A percentile compares a stretch with the other conserved stretches of the same genome.
Evolutionary conservation across 2,797 vertebrate species (phyloP).

Genomic region (Aphelocoma californica): DNA sequence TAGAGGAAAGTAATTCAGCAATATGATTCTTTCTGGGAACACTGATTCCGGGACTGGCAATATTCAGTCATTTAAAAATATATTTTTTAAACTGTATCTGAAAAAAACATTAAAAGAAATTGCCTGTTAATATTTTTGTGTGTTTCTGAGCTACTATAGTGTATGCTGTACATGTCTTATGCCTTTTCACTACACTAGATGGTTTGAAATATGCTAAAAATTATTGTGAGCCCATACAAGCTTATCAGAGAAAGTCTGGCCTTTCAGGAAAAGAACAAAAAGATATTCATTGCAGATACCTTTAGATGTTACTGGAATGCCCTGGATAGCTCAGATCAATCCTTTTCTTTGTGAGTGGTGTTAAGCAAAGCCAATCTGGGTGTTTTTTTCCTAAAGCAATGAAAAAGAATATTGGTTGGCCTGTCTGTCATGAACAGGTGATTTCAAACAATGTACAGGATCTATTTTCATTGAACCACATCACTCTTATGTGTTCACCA

Average conservation of each 20-base stretch:
- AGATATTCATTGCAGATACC: neutral
- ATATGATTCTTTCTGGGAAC: neutral
- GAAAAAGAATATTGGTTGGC: neutral
- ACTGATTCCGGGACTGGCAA: neutral
- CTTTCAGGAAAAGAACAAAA: neutral
- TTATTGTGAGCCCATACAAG: neutral
- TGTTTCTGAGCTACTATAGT: neutral
- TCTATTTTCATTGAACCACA: neutral
- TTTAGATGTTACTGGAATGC: neutral
- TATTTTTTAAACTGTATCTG: neutral
- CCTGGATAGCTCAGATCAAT: neutral
- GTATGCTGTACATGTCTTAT: neutral
- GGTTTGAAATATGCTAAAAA: neutral
- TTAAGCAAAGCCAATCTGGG: neutral
- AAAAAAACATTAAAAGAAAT: neutral
- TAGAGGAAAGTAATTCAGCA: neutral
- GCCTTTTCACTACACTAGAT: neutral
- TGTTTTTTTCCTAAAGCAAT: neutral
- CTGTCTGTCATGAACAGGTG: neutral
- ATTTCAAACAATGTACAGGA: neutral
- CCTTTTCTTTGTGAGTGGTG: neutral
- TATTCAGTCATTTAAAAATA: neutral
- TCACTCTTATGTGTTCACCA: neutral
- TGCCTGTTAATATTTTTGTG: rapidly evolving
- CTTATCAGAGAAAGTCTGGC: neutral